Base-by-base conservation (phyloP, 2,797 vertebrate species). In the Peromyscus nudipes region DNA sequence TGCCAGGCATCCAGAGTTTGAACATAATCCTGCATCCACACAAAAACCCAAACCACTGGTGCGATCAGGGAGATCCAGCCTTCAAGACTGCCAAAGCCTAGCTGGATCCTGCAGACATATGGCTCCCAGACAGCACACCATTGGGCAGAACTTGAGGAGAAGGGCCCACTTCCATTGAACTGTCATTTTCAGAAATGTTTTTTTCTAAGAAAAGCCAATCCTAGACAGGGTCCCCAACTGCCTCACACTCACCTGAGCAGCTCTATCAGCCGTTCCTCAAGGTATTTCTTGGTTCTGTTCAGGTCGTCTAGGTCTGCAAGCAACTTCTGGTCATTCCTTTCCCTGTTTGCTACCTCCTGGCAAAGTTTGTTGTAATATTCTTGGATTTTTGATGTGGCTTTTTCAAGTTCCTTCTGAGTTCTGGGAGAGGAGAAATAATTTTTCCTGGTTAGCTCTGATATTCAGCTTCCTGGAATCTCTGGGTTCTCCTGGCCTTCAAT, bases 241-340 rank as follows among this genome's bases (percentile, higher is more conserved):
- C 14, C n/a, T 37, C n/a, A 37, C 67, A 94, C 98, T 49, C 98
- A 99, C 99, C 99, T 99, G 97, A 99, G 99, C 62, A 99, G 99
- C 98, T 99, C 99, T 37, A 99, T 99, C 96, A 99, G 99, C 27
- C 99, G 99, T 96, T 99, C 99, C 97, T 99, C 99, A 4, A 99
- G 99, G 98, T 98, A 99, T 76, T 94, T 98, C 98, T 99, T 99
- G 95, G 99, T 99, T 98, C 98, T 99, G 52, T 98, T 99, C 91
- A 99, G 99, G 98, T 99, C 99, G 43, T 99, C 99, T 14, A 99
- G 98, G 98, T 99, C 99, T 13, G 99, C 99, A 0, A 98, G 96
- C 98, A 99, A 98, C 96, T 98, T 99, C 97, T 99, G 97, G 80
- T 98, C 97, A 55, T 98, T 98, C 95, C 69, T 99, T 27, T 99